A percentile compares a stretch with the other conserved stretches of the same genome.
These are phyloP conservation scores for Anastrepha ludens DNA, from an alignment of 1,140 invertebrate genomes.

Conservation along the genomic window DNA sequence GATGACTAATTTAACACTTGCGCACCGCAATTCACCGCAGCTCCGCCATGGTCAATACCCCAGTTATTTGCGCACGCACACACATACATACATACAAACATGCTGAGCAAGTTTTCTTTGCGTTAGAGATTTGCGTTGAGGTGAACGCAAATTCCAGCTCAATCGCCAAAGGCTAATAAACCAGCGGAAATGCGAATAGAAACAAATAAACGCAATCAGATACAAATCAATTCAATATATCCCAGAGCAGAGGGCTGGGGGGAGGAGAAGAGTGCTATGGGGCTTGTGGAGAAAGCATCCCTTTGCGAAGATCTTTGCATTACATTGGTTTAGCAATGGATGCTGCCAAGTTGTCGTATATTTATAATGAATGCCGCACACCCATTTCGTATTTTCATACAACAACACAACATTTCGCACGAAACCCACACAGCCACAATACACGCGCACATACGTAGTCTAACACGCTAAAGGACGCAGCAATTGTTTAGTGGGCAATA, in stretches of 20 bases:
- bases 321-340: not conserved
- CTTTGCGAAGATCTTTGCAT: not conserved
- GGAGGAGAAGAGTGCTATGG: no score
- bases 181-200: not conserved
- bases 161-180: not conserved
- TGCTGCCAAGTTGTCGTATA: not conserved
- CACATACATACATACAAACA: not conserved
- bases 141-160: not conserved
- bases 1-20: slow-evolving; percentile 34
- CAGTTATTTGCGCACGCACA: not conserved
- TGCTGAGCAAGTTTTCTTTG: not conserved
- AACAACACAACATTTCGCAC: not conserved
- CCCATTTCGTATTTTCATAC: not conserved
- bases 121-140: not conserved
- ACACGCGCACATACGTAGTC: not conserved
- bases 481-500: not conserved
- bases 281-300: no score
- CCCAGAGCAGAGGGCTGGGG: no score
- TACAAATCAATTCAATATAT: no score
- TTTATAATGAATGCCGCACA: slow-evolving; percentile 23
- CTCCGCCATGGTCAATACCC: not conserved
- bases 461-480: not conserved
- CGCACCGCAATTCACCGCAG: not conserved
- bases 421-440: not conserved
- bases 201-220: not conserved